Evolutionary conservation across 2,797 vertebrate species (phyloP), one percentile per base, ranked within the genome.

Genomic region (Limosa lapponica): DNA sequence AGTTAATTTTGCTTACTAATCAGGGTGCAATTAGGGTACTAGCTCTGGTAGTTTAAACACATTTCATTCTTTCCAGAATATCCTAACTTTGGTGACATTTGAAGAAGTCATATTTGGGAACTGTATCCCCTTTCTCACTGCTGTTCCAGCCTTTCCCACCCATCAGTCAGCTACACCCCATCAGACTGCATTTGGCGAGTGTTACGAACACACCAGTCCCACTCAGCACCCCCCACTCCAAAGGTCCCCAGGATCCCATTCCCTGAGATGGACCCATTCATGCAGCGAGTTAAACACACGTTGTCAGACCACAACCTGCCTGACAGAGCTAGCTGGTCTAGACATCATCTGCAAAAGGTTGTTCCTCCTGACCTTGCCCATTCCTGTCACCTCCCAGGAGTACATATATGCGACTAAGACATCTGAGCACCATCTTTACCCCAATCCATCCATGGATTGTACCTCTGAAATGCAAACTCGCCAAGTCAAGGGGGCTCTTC

Each of bases 191-290:
- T 28, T 12, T 51, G 28, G 14, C 0, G 4, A 78, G 71, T 5
- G 16, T 3, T 41, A 32, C 1, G 10, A 62, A 37, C 61, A 58
- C 54, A 49, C 4, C 41, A 27, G 41, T 61, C 46, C 27, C 69
- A 36, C 1, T 0, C 6, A 3, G 20, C 16, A 44, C 2, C 51
- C 28, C 28, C 16, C 6, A 1, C 6, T 34, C 11, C 49, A 57
- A 49, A 62, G 5, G 11, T 83, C 41, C 32, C 37, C 54, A 52
- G 14, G 6, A 61, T 19, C 48, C 44, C 54, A 3, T 62, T 77
- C 27, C 28, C 51, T 77, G 34, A 8, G 24, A 78, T 2, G 5
- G 43, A 75, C 17, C 3, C 12, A 11, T 28, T 89, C 43, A 15
- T 6, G 27, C 43, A 82, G 28, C 27, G 66, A 61, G 24, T 23